Conservation (phyloP, 1,140 invertebrate genomes). For the Drosophila micromelanica region DNA sequence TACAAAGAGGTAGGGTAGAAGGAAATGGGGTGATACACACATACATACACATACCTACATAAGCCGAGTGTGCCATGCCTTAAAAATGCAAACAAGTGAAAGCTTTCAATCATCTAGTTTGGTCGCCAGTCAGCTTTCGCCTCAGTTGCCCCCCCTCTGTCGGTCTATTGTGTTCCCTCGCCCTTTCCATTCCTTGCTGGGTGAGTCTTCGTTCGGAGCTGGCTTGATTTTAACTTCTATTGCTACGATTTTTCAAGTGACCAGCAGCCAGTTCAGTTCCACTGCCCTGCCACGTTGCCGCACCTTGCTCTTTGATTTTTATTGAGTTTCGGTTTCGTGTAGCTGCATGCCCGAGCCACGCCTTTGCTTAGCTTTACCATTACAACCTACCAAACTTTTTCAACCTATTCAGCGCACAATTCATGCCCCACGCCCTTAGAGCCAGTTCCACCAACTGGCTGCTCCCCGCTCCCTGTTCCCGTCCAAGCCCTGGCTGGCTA, state of each 20-base stretch:
- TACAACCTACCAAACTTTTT: background rate
- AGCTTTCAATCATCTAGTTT: constrained; percentile 74
- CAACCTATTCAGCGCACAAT: constrained; percentile 3
- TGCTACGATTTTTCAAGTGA: constrained; percentile 63
- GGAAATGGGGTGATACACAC: background rate
- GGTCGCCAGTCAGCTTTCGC: constrained; percentile 18
- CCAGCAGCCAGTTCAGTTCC: constrained; percentile 58
- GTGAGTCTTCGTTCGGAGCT: background rate
- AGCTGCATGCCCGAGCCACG: constrained; percentile 22
- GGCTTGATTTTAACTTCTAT: constrained; percentile 66
- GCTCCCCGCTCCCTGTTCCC: constrained; percentile 5
- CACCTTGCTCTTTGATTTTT: constrained; percentile 78
- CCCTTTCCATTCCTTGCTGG: too few relatives aligned
- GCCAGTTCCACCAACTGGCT: background rate
- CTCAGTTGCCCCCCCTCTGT: constrained; percentile 4
- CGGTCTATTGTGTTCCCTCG: constrained; percentile 7
- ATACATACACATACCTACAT: too few relatives aligned
- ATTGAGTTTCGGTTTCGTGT: constrained; percentile 70
- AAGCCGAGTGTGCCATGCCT: constrained; percentile 50
- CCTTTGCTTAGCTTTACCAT: constrained; percentile 35
- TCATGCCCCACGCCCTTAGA: constrained; percentile 36
- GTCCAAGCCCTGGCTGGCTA: constrained; percentile 52
- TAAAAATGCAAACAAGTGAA: constrained; percentile 76
- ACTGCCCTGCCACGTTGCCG: constrained; percentile 37
- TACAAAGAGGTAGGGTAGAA: background rate